Evolutionary conservation across 2,888 invertebrate genomes (phyloP).

Genomic region (Coremacera marginata): DNA sequence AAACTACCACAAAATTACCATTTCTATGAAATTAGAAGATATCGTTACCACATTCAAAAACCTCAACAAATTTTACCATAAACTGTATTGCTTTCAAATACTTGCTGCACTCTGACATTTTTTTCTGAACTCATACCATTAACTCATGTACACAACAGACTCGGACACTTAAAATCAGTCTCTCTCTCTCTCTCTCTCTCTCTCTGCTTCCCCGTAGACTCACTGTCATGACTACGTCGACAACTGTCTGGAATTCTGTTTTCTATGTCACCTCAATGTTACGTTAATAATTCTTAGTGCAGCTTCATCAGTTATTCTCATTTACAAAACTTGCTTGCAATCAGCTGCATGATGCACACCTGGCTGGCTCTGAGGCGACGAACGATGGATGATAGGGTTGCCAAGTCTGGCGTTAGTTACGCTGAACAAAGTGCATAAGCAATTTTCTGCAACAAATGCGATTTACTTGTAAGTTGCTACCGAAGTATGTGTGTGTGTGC

Average conservation of each 20-base stretch:
- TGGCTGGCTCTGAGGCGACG: not conserved
- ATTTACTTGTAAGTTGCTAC: not conserved
- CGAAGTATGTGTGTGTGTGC: not conserved
- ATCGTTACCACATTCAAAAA: too few species aligned
- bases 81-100: too few species aligned
- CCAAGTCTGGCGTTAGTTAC: not conserved
- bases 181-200: too few species aligned
- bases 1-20: too few species aligned
- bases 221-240: too few species aligned
- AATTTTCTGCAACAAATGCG: slow-evolving; percentile 16
- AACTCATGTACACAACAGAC: too few species aligned
- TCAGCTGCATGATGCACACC: slow-evolving; percentile 15
- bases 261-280: slow-evolving; percentile 7
- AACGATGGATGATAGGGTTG: slow-evolving; percentile 5
- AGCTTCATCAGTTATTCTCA: slow-evolving; percentile 30
- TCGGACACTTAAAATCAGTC: too few species aligned
- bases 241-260: not conserved
- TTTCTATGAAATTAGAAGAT: too few species aligned
- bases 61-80: too few species aligned
- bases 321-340: slow-evolving; percentile 22
- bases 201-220: too few species aligned
- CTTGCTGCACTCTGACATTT: too few species aligned
- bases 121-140: too few species aligned
- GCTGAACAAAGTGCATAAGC: slow-evolving; percentile 16
- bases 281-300: not conserved